Evolutionary conservation across 2,113 vertebrate species (phyloP).

Genomic region (Tenrec ecaudatus): DNA sequence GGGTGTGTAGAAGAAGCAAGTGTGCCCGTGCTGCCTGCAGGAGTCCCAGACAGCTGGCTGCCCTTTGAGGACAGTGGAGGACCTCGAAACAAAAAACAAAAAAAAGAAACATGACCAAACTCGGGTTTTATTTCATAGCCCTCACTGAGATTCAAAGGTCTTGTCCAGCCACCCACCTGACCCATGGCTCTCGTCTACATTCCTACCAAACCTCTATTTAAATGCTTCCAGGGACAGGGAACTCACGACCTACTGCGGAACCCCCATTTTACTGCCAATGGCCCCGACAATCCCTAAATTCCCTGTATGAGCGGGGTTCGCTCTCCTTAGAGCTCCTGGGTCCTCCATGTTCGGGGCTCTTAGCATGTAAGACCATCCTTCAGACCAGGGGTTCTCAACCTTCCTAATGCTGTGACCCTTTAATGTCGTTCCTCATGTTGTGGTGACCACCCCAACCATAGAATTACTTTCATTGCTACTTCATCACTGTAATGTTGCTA

Average conservation of each 20-base stretch:
- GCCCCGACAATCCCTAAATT: neutral
- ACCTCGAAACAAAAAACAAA: neutral
- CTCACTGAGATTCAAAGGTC: neutral
- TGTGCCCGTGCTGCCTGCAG: neutral
- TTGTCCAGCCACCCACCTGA: neutral
- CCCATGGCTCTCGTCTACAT: neutral
- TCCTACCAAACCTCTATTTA: slow-evolving; percentile 6
- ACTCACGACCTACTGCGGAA: neutral
- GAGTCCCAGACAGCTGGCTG: neutral
- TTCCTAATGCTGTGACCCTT: no score
- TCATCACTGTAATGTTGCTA: no score
- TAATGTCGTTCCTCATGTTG: no score
- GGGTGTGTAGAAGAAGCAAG: neutral
- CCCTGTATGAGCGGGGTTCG: neutral
- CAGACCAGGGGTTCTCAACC: no score
- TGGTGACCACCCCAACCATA: no score
- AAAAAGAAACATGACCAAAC: neutral
- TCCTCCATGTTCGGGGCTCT: neutral
- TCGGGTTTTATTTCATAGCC: neutral
- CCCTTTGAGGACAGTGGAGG: neutral
- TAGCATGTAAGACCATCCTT: neutral
- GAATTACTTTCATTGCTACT: no score
- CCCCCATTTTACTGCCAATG: neutral
- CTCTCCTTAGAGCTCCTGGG: neutral
- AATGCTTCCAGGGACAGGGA: neutral